Evolutionary conservation across 2,797 vertebrate genomes (phyloP), one percentile per base, ranked within the genome.

Genomic region (Sarcophilus harrisii): DNA sequence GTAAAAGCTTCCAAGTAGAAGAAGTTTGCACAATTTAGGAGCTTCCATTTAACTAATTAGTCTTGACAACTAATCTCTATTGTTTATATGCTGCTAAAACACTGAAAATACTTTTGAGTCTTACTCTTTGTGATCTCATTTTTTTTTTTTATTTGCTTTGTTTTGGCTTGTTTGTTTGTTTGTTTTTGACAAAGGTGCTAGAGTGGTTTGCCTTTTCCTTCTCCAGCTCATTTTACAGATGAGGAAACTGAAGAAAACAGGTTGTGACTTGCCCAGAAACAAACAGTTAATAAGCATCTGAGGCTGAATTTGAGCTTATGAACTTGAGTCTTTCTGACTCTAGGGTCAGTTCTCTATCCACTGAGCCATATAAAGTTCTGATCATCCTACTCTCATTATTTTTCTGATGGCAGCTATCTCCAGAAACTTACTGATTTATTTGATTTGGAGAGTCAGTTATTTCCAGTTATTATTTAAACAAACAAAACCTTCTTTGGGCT

Each of bases 391-490:
- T 21, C 38, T 87, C 27, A 21, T 87, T 87, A 87, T 87, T 45
- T 81, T 3, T 81, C 73, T 87, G 38, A 96, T 49, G 21, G 14
- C 0, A 96, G 60, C 92, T 94, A 58, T 14, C 60, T 55, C 58
- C 4, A 1, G 93, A 97, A 98, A 96, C 0, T 29, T 11, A 87
- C 10, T 60, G 12, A 92, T 49, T 93, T 60, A n/a, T 57, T 94
- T 32, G 29, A 91, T 4, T 32, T 95, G n/a, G 32, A 87, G 14
- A 90, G 8, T 59, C 5, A 14, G 28, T 87, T 60, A 66, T 52
- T 97, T 96, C 92, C 54, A 73, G 94, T 92, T 55, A 57, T 45
- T 89, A 10, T 81, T 94, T 12, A 92, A 93, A 38, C 60, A n/a
- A 91, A 91, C 92, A 59, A 57, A 92, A 18, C 18, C 16, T 58